phyloP scores from a whole-genome alignment of 2,797 vertebrate species.

The Nyctibius grandis region DNA sequence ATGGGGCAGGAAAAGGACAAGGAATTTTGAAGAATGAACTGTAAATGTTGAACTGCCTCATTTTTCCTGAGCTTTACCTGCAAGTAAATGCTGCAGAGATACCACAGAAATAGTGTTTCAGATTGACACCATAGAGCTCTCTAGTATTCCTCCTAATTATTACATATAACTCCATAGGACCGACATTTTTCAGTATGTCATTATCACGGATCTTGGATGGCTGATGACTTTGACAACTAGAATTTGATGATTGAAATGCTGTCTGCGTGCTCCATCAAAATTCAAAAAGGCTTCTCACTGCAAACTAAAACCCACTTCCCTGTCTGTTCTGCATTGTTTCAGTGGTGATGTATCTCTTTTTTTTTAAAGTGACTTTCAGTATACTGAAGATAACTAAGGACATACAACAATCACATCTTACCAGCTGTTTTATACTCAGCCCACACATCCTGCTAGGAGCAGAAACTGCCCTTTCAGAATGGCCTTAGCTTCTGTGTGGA shows the following conservation, averaged over 20 bases:
- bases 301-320: neutral
- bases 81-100: neutral
- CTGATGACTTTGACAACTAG: conserved; percentile 3
- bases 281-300: neutral
- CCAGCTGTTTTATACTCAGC: neutral
- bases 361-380: neutral
- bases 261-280: neutral
- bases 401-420: neutral
- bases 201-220: neutral
- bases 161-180: neutral
- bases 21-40: neutral
- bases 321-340: neutral
- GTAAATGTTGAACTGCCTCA: neutral
- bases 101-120: neutral
- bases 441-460: neutral
- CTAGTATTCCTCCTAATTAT: neutral
- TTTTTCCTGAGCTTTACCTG: neutral
- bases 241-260: conserved; percentile 12
- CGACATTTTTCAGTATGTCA: neutral
- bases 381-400: neutral
- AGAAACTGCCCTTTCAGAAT: neutral
- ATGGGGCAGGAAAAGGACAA: neutral
- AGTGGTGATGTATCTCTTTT: neutral
- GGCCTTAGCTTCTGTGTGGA: neutral
- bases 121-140: neutral